Evolutionary conservation across 2,888 invertebrate genomes (phyloP).

Genomic region (Erebia aethiops): DNA sequence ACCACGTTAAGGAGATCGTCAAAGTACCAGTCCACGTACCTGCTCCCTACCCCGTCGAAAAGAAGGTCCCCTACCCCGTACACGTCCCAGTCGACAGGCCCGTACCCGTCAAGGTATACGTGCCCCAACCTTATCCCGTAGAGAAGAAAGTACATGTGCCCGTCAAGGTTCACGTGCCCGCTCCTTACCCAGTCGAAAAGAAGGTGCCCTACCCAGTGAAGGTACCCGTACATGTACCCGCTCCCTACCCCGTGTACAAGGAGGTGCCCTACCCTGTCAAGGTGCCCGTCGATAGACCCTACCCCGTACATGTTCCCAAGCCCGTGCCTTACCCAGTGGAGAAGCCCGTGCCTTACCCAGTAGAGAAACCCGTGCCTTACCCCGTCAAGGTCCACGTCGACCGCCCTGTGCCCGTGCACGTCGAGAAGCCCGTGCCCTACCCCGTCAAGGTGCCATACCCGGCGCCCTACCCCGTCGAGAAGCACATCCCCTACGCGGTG

Average conservation of each 20-base stretch:
- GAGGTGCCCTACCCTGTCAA: conserved; percentile 85
- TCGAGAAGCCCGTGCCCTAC: conserved; percentile 85
- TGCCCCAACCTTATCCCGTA: conserved; percentile 83
- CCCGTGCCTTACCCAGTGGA: conserved; percentile 87
- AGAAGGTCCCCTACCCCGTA: conserved; percentile 81
- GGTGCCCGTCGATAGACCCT: conserved; percentile 78
- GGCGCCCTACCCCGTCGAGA: conserved; percentile 87
- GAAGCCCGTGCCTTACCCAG: conserved; percentile 85
- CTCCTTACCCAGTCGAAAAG: conserved; percentile 87
- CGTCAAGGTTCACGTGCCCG: conserved; percentile 86
- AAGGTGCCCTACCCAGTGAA: conserved; percentile 86
- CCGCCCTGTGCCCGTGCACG: conserved; percentile 82
- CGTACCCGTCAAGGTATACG: conserved; percentile 78
- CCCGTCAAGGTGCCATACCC: conserved; percentile 87
- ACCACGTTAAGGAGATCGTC: conserved; percentile 85
- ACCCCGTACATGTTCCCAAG: conserved; percentile 79
- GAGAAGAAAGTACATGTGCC: conserved; percentile 85
- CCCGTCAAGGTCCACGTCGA: conserved; percentile 86
- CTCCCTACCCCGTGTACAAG: conserved; percentile 83
- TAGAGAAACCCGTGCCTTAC: conserved; percentile 80
- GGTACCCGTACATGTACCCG: conserved; percentile 85
- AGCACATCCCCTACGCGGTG: conserved; percentile 86
- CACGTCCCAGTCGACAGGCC: conserved; percentile 80
- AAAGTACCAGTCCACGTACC: conserved; percentile 86
- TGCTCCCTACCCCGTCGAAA: conserved; percentile 87